These are phyloP conservation scores for Eupeodes luniger DNA, from an alignment of 2,888 invertebrate genomes.

Conservation along the genomic window DNA sequence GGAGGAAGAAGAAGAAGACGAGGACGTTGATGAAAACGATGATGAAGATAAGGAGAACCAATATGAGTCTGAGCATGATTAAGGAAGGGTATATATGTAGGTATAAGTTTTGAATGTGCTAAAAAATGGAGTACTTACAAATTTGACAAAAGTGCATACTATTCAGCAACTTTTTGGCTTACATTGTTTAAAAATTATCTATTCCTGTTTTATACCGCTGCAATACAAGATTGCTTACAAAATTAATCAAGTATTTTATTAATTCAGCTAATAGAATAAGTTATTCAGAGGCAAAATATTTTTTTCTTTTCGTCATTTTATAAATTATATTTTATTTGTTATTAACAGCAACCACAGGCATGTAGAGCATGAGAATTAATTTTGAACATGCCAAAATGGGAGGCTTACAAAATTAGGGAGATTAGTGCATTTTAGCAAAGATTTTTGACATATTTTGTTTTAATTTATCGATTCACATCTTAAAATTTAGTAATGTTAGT, in stretches of 20 bases:
- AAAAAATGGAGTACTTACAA: conserved; percentile 6
- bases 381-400: too few relatives aligned
- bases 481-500: too few relatives aligned
- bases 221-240: neutral
- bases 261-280: neutral
- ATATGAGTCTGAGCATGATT: conserved; percentile 51
- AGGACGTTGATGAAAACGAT: conserved; percentile 54
- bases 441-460: too few relatives aligned
- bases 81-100: conserved; percentile 19
- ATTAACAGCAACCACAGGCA: too few relatives aligned
- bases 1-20: conserved; percentile 49
- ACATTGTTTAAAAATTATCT: neutral
- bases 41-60: conserved; percentile 60
- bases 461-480: too few relatives aligned
- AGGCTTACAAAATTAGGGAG: neutral
- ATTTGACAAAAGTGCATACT: neutral
- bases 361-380: too few relatives aligned
- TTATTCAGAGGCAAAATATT: neutral
- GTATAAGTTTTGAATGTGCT: neutral
- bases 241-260: neutral
- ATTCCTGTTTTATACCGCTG: neutral
- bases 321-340: neutral
- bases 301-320: neutral
- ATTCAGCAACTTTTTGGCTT: neutral
- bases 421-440: too few relatives aligned